Base-by-base conservation (phyloP, 2,888 invertebrate species). In the Fabriciana adippe region DNA sequence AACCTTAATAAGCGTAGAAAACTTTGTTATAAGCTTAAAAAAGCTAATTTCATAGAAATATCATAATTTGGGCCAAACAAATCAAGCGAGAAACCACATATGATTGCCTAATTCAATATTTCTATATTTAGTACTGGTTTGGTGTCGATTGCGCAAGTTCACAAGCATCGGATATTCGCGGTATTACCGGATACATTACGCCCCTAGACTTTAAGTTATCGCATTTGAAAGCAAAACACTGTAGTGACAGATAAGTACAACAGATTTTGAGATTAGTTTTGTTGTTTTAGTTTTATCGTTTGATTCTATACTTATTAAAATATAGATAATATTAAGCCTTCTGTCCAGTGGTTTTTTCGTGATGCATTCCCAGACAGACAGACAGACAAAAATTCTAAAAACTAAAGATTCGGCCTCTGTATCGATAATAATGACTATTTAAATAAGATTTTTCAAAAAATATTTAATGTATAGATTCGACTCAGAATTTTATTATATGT, bases 141-240 rank as follows among this genome's bases (percentile, higher is more conserved):
- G 60, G 70, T 64, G 6, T 53, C 18, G 14, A 65, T 71, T 71
- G 55, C 63, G 66, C 60, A 66, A 71, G 55, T 59, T 65, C 64
- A 45, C 70, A 66, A 65, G 48, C 62, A 61, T 64, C 68, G 66
- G 68, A 71, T 68, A 70, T 64, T 65, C 62, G 67, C 56, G 64
- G 69, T 70, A 64, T 56, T 48, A 68, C 68, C 63, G 60, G 70
- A 71, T 66, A 64, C 51, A 59, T 71, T 71, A 70, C 59, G 26
- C 48, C 26, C 13, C 31, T 47, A 59, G 26, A 59, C 26, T 59
- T 48, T 31, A 59, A 21, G 48, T 26, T 59, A 47, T 59, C 48
- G 47, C 31, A 59, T 31, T 16, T 59, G 31, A 59, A 48, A 59
- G 26, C 31, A 16, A 26, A 1, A 3, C 15, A 2, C 48, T 48